Evolutionary conservation across 2,113 vertebrate genomes (phyloP).

Genomic region (Tetrax tetrax): DNA sequence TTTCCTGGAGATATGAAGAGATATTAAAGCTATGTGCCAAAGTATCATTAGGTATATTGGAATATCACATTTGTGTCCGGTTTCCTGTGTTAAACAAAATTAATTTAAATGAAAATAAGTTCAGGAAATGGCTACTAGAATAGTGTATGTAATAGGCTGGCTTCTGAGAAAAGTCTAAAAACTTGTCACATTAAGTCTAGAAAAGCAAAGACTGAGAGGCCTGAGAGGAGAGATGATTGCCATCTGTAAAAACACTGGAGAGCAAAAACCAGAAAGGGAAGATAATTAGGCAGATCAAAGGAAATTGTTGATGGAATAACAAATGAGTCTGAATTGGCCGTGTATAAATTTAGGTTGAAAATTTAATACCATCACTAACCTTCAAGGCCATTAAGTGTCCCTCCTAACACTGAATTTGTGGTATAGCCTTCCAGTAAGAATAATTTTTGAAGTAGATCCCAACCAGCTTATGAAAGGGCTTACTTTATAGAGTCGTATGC

Average conservation of each 20-base stretch:
- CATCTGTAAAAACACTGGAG: not conserved
- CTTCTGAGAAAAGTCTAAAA: not conserved
- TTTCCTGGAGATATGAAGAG: not conserved
- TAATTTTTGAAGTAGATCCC: not conserved
- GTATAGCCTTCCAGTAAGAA: not conserved
- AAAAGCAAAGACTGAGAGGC: not conserved
- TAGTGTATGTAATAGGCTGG: not conserved
- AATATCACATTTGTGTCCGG: not conserved
- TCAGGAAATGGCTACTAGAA: not conserved
- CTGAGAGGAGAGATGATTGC: not conserved
- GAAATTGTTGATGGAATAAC: not conserved
- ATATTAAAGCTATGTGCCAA: not conserved
- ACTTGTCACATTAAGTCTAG: not conserved
- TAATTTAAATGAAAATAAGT: not conserved
- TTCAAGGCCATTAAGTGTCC: not conserved
- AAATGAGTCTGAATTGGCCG: not conserved
- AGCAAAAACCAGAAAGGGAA: not conserved
- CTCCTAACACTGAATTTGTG: not conserved
- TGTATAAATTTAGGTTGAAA: not conserved
- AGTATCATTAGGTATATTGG: not conserved
- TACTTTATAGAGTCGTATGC: not conserved
- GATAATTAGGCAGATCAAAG: not conserved
- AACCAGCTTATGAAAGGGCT: not conserved
- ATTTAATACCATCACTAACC: not conserved
- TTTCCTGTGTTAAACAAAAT: not conserved